Evolutionary conservation across 2,797 vertebrate genomes (phyloP), one percentile per base, ranked within the genome.

Genomic region (Basileuterus tristriatus): DNA sequence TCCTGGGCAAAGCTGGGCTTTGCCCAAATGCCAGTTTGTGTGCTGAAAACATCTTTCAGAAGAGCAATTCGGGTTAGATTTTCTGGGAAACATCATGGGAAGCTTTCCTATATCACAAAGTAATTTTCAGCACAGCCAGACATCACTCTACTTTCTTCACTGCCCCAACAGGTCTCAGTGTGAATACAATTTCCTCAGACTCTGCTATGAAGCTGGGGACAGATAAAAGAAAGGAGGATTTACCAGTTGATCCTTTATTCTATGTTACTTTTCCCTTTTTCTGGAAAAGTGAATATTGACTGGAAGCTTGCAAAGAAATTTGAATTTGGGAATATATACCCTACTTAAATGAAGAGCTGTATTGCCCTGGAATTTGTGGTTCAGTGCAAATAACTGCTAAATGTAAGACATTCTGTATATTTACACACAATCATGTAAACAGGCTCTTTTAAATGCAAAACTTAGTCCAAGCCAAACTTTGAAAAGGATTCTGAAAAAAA

Each of bases 41-140:
- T 37, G 37, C 32, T 69, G 62, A 55, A 89, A 85, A 49, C 15
- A 23, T 63, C 49, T 76, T 87, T 75, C 43, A 74, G 56, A 80
- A 70, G 63, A 10, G 3, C 24, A 37, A 39, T 53, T 92, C 1
- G 1, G 18, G 39, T 60, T 67, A 72, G n/a, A 3, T 92, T 92
- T 81, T 60, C 64, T 80, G 71, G 64, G 37, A 87, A 85, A 77
- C 1, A 1, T 77, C 27, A 56, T 26, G 65, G 68, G 43, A 46
- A 60, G 30, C 23, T 85, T 89, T 87, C 8, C 30, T 53, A 1
- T 49, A 26, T 32, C n/a, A 60, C n/a, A 67, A 36, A 13, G 19
- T 44, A 52, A 70, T 90, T 90, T 94, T 79, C 83, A 87, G 37
- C 43, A 58, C n/a, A 87, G 69, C 20, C 49, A 93, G 63, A 44